Conservation (phyloP, 2,888 invertebrate species). For the Drosophila formosana region DNA sequence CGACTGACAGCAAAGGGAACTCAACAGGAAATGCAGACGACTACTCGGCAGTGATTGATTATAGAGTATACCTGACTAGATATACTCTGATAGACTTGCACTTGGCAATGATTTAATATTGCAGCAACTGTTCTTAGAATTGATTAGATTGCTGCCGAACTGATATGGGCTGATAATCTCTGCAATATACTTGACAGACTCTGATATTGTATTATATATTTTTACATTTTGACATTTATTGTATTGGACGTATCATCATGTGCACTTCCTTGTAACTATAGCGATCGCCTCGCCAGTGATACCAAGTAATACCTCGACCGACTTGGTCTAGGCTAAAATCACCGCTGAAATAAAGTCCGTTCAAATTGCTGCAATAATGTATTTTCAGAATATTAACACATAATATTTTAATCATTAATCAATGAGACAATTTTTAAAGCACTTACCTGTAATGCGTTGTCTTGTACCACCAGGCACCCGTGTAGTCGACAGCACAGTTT, state of each 20-base stretch:
- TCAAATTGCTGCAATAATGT: constrained; percentile 87
- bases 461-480: constrained; percentile 91
- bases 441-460: constrained; percentile 7
- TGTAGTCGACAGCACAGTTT: constrained; percentile 88
- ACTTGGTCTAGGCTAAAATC: constrained; percentile 85
- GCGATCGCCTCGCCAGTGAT: constrained; percentile 86
- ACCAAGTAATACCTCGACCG: constrained; percentile 61
- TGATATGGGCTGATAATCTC: not conserved
- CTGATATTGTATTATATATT: not conserved
- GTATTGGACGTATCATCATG: constrained; percentile 88
- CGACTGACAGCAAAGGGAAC: constrained; percentile 18
- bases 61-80: not conserved
- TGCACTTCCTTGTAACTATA: constrained; percentile 86
- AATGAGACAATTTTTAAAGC: too few species aligned
- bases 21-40: constrained; percentile 24
- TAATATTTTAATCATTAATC: not conserved
- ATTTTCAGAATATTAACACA: not conserved
- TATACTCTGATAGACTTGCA: not conserved
- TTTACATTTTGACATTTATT: not conserved
- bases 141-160: not conserved
- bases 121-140: not conserved
- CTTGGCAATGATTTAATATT: not conserved
- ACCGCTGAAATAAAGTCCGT: constrained; percentile 87
- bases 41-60: not conserved
- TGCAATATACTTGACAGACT: not conserved